Conservation (phyloP, 2,888 invertebrate species). For the Eupithecia subfuscata region DNA sequence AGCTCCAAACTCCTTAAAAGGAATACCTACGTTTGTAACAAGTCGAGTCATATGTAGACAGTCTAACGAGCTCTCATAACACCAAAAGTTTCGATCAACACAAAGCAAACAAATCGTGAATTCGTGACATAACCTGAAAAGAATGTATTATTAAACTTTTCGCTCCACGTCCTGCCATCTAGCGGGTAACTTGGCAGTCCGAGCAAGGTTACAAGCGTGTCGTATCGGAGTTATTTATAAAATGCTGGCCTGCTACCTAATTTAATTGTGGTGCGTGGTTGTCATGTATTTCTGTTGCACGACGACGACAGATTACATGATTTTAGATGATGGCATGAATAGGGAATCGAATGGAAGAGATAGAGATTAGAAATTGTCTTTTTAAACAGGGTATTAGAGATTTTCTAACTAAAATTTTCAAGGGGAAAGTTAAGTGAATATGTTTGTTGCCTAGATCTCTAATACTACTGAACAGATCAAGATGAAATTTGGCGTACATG, state of each 20-base stretch:
- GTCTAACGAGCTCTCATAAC: not conserved
- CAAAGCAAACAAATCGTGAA: conserved; percentile 9
- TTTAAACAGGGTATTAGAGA: not conserved
- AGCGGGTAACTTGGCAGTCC: conserved; percentile 64
- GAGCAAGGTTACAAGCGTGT: conserved; percentile 45
- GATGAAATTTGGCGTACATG: not conserved
- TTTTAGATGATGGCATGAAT: not conserved
- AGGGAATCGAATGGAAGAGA: not conserved
- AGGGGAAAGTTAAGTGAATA: not conserved
- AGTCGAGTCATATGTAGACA: not conserved
- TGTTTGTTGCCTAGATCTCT: not conserved
- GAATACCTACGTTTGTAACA: not conserved
- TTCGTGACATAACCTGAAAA: conserved; percentile 31
- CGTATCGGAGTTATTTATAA: conserved; percentile 47
- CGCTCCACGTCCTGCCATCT: conserved; percentile 69
- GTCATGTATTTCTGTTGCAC: conserved; percentile 38
- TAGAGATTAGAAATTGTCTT: not conserved
- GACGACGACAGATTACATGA: conserved; percentile 12
- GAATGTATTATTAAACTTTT: conserved; percentile 16
- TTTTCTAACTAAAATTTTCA: not conserved
- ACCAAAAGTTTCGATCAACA: conserved; percentile 4
- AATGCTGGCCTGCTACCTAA: conserved; percentile 47
- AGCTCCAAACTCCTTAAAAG: not conserved
- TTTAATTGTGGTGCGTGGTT: conserved; percentile 49
- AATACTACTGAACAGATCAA: not conserved